phyloP scores from a whole-genome alignment of 2,888 invertebrate genomes.

The Philhelius pedissequus region DNA sequence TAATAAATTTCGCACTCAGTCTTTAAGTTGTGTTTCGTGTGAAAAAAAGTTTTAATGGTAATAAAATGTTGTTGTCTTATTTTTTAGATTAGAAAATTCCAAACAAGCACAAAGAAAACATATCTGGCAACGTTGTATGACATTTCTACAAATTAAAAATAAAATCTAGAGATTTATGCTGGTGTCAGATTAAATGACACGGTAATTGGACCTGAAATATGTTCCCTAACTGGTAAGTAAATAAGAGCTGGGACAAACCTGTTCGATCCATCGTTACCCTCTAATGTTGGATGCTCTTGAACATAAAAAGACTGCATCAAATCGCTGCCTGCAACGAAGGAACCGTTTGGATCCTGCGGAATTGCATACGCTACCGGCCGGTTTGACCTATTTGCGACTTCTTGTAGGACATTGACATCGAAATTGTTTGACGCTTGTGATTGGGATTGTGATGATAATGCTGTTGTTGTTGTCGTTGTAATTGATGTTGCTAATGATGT shows the following conservation, averaged over 20 bases:
- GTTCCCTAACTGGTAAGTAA: slow-evolving; percentile 94
- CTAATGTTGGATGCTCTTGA: slow-evolving; percentile 80
- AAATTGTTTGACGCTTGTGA: slow-evolving; percentile 34
- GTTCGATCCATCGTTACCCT: slow-evolving; percentile 68
- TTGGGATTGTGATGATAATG: slow-evolving; percentile 34
- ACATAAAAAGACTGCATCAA: slow-evolving; percentile 96
- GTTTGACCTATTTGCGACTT: slow-evolving; percentile 76
- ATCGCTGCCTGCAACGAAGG: slow-evolving; percentile 72
- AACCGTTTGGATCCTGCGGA: slow-evolving; percentile 79
- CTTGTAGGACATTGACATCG: slow-evolving; percentile 70
- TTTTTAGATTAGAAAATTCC: not conserved
- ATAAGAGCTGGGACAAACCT: slow-evolving; percentile 94
- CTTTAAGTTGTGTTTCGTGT: slow-evolving; percentile 55
- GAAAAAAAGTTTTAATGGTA: not conserved
- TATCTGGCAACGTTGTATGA: slow-evolving; percentile 38
- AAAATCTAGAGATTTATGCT: slow-evolving; percentile 81
- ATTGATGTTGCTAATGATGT: slow-evolving; percentile 45
- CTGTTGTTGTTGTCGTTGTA: slow-evolving; percentile 44
- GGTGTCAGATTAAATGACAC: slow-evolving; percentile 96
- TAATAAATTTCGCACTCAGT: slow-evolving; percentile 66
- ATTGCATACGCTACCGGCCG: slow-evolving; percentile 84
- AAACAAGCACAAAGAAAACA: not conserved
- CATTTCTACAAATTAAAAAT: slow-evolving; percentile 32
- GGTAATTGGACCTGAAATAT: slow-evolving; percentile 91
- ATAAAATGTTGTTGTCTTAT: not conserved